Evolutionary conservation across 2,888 invertebrate genomes (phyloP), one percentile per base, ranked within the genome.

Genomic region (Laspeyria flexula): DNA sequence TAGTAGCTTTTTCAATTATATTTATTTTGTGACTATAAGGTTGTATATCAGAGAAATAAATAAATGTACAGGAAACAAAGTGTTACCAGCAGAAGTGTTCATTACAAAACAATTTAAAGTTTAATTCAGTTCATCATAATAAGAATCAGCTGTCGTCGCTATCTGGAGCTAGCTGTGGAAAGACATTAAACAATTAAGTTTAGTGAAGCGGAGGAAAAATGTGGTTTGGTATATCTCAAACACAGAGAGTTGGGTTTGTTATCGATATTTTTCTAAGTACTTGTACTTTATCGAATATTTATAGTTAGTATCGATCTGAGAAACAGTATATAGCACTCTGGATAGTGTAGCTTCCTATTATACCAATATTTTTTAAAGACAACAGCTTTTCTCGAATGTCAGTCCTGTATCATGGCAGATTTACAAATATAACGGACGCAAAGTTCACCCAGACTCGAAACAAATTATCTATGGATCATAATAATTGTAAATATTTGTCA

Each of bases 71-170:
- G 38, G 25, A 55, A 48, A 46, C 47, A 43, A 29, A 60, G 51
- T 57, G 56, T 48, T 49, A n/a, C 7, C 40, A 37, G 30, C 48
- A 54, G 45, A 1, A 49, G 56, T 54, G 54, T 60, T 60, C 60
- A 56, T 60, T 60, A 48, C 48, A 45, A 27, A 51, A 60, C 60
- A 60, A 60, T 60, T 57, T 51, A 57, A 60, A 60, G 43, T 60
- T 60, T 60, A 57, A 60, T 60, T 60, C 38, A 60, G 53, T 60
- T 60, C 54, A n/a, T n/a, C n/a, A n/a, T n/a, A n/a, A n/a, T n/a
- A n/a, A n/a, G 48, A 33, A 53, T 53, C 56, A 42, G 47, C 38
- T 34, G 55, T 52, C 51, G 35, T 35, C 47, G 47, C 39, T 48
- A 55, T 55, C 51, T 44, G 13, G 13, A 30, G 34, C 13, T 10